Base-by-base conservation (phyloP, 1,140 invertebrate species). In the Gonatopus flavifemur region DNA sequence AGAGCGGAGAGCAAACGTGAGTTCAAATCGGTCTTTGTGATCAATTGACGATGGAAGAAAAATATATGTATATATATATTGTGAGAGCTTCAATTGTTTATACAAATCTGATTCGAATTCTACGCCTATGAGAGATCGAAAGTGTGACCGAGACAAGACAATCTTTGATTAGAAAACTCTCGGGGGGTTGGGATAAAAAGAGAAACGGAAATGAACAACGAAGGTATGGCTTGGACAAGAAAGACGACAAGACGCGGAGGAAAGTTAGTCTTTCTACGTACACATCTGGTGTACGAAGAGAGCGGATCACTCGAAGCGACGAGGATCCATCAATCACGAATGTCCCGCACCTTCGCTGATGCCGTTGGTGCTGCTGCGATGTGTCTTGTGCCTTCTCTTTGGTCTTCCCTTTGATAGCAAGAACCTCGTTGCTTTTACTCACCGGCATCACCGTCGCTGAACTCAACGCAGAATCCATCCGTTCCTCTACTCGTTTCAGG, bases 261-360 rank as follows among this genome's bases (percentile, higher is more conserved):
- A 57, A 55, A 60, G 54, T 44, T 51, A 66, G 59, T 58, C 51
- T 52, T n/a, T n/a, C n/a, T n/a, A n/a, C n/a, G n/a, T n/a, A n/a
- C n/a, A n/a, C 64, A 67, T 67, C 65, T 66, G 65, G 64, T 66
- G 66, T 54, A 50, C 47, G 46, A n/a, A n/a, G n/a, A n/a, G n/a
- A n/a, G 40, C 39, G 57, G 66, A 67, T 63, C 64, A 62, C 61
- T 64, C 62, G 62, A 56, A 67, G 62, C 57, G n/a, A n/a, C n/a
- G 65, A 55, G 59, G 64, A 69, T 67, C 66, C 66, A 70, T 70
- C 68, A 70, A 70, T 70, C 68, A 70, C 63, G 49, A 35, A 48
- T 66, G 65, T 69, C 68, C 59, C 56, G 66, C 64, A 59, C 62
- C 61, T 67, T n/a, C n/a, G n/a, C n/a, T n/a, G n/a, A n/a, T n/a